Evolutionary conservation across 2,888 invertebrate species (phyloP).

Genomic region (Lymantria dispar): DNA sequence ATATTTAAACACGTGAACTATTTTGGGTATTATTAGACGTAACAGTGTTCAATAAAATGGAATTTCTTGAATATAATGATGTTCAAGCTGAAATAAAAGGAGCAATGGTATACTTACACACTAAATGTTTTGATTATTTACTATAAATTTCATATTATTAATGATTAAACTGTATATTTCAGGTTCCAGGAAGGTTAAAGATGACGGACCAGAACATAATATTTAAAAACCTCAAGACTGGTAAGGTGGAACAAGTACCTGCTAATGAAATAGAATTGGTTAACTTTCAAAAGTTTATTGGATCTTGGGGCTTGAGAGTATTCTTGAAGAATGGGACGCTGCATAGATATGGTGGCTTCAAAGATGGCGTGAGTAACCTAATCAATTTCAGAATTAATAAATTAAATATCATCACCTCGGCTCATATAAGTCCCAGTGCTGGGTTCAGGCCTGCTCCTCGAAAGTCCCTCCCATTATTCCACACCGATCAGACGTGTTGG

Average conservation of each 20-base stretch:
- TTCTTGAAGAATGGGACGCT: constrained; percentile 94
- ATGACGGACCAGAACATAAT: constrained; percentile 94
- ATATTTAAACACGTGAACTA: not conserved
- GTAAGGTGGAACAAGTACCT: constrained; percentile 95
- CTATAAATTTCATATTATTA: not conserved
- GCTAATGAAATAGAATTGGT: constrained; percentile 93
- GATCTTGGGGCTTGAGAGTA: constrained; percentile 94
- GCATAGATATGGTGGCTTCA: constrained; percentile 96
- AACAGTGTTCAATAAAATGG: constrained; percentile 73
- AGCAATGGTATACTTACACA: constrained; percentile 85
- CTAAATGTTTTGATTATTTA: not conserved
- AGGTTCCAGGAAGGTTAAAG: constrained; percentile 96
- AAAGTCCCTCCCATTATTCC: no score
- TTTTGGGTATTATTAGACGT: not conserved
- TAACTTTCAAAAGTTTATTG: constrained; percentile 95
- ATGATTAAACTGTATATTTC: constrained; percentile 19
- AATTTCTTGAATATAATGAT: constrained; percentile 94
- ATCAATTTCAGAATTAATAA: no score
- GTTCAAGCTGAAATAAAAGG: constrained; percentile 92
- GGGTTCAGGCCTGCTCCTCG: no score
- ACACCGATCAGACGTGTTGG: no score
- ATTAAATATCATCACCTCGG: no score
- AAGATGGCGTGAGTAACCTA: constrained; percentile 86
- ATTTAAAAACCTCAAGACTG: constrained; percentile 98
- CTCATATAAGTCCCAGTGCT: no score